A percentile compares a stretch with the other conserved stretches of the same genome.
Conservation (phyloP, 1,140 invertebrate species). For the Platorchestia sp. region DNA sequence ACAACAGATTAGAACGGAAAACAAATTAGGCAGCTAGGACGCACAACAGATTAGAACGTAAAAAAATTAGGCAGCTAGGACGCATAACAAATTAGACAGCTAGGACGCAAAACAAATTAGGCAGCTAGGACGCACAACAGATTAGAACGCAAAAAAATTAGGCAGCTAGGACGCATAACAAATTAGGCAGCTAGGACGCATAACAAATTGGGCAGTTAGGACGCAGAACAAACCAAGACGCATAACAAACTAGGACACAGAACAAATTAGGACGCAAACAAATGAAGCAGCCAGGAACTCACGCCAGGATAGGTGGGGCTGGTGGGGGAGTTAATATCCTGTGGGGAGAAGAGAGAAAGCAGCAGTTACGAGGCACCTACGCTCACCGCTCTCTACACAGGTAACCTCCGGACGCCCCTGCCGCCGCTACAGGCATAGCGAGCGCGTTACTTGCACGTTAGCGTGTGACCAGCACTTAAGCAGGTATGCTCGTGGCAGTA, state of each 20-base stretch:
- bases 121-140: neutral
- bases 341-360: conserved; percentile 59
- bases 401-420: too few relatives aligned
- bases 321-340: conserved; percentile 67
- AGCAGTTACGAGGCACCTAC: neutral
- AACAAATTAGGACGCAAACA: neutral
- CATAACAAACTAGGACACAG: neutral
- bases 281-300: conserved; percentile 57
- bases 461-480: too few relatives aligned
- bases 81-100: neutral
- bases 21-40: neutral
- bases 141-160: neutral
- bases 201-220: neutral
- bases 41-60: neutral
- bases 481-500: too few relatives aligned
- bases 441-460: too few relatives aligned
- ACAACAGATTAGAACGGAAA: neutral
- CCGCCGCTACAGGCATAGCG: too few relatives aligned
- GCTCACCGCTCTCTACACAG: too few relatives aligned
- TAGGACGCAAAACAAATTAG: neutral
- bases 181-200: neutral
- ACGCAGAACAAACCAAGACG: neutral
- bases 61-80: neutral
- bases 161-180: conserved; percentile 40
- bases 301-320: conserved; percentile 67